Evolutionary conservation across 2,797 vertebrate genomes (phyloP), one percentile per base, ranked within the genome.

Genomic region (Microctenopoma stevenorrisi): DNA sequence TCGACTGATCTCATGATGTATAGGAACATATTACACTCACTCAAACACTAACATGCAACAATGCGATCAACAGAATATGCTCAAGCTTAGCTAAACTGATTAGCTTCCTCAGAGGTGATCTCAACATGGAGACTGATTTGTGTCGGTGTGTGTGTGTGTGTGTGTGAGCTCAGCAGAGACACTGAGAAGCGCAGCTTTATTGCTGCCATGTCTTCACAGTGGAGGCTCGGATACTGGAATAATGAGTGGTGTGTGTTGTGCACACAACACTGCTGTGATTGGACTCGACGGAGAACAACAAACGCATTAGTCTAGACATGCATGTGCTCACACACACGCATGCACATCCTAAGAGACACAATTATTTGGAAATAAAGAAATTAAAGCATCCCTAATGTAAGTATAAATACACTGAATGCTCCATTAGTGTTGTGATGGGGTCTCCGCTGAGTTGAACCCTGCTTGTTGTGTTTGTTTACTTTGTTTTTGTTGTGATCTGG

Each of bases 351-450:
- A 52, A 4, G 82, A 86, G 79, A 81, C 58, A 38, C 64, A 83
- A 85, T 85, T 88, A 88, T 65, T 75, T 48, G 26, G 26, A 82
- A 78, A 82, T 48, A 81, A 25, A 63, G 26, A 79, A 84, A 82
- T 79, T 50, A 81, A 86, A 80, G 60, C 62, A 25, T 72, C 68
- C 65, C 76, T 70, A 62, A 79, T 81, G 78, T 81, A 76, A 83
- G 78, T 73, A 64, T 42, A 70, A 84, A 81, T 58, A 49, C 48
- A 47, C 68, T 30, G 22, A 72, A 81, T 3, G 82, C 85, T 87
- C 77, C 84, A 88, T 89, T 90, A 86, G 69, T 65, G 62, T 30
- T 64, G 75, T 73, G 81, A 81, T 74, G 15, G 54, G 56, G 69
- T 75, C 75, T 75, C 78, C 1, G 38, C 68, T 81, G 76, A 64